Evolutionary conservation across 2,113 vertebrate genomes (phyloP).

Genomic region (Rostratula benghalensis): DNA sequence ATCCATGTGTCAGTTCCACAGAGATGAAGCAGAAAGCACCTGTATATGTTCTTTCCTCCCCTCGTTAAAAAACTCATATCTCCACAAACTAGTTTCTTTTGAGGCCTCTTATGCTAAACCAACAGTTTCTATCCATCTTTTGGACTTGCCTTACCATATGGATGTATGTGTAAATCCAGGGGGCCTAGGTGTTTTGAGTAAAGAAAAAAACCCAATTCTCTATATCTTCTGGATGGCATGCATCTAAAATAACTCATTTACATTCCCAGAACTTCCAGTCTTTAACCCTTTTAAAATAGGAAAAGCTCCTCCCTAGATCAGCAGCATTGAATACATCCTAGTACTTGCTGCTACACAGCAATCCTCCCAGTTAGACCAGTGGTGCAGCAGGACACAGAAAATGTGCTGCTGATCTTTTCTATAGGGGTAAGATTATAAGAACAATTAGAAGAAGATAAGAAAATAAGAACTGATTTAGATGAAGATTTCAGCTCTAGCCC

Average conservation of each 20-base stretch:
- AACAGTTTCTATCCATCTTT: not conserved
- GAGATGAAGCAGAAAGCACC: not conserved
- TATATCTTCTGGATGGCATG: not conserved
- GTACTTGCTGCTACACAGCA: not conserved
- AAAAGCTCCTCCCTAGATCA: not conserved
- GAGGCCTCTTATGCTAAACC: not conserved
- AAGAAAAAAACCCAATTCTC: not conserved
- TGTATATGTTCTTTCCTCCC: not conserved
- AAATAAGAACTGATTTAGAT: not conserved
- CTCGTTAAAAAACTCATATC: not conserved
- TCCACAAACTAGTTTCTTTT: not conserved
- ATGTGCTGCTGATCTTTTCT: not conserved
- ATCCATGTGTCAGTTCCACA: not conserved
- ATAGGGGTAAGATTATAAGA: not conserved
- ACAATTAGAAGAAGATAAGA: no score
- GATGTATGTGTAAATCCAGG: not conserved
- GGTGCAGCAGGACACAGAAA: not conserved
- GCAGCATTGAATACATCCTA: not conserved
- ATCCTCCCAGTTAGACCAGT: not conserved
- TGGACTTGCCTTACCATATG: not conserved
- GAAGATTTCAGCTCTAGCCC: not conserved
- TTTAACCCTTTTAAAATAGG: not conserved
- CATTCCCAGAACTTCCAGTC: not conserved
- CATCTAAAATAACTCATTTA: not conserved
- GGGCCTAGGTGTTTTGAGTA: not conserved